Evolutionary conservation across 2,113 vertebrate genomes (phyloP).

Genomic region (Diadophis punctatus): DNA sequence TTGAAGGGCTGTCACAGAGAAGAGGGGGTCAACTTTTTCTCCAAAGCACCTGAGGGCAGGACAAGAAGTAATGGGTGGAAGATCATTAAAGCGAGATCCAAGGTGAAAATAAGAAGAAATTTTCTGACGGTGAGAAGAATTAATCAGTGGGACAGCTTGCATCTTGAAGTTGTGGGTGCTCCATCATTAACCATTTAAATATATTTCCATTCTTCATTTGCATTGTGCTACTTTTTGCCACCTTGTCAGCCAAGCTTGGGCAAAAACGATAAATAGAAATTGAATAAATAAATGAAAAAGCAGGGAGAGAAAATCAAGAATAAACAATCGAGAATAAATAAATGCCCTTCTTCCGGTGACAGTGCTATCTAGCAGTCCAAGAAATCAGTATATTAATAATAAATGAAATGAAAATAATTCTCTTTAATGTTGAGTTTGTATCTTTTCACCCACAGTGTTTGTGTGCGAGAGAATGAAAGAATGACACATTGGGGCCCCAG

Average conservation of each 20-base stretch:
- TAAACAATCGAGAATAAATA: background rate
- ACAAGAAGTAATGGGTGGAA: background rate
- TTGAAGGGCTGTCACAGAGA: no score
- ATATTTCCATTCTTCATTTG: background rate
- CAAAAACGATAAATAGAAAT: background rate
- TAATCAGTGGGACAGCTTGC: background rate
- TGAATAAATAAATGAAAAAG: background rate
- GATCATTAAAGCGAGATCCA: background rate
- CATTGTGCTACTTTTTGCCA: background rate
- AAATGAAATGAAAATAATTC: background rate
- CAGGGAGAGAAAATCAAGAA: background rate
- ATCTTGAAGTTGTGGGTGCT: background rate
- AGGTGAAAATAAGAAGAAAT: background rate
- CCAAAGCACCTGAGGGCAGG: no score
- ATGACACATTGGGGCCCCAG: slow-evolving; percentile 13
- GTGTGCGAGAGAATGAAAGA: slow-evolving; percentile 15
- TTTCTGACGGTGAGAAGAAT: background rate
- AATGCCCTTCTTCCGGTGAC: background rate
- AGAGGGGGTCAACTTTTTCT: no score
- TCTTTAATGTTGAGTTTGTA: background rate
- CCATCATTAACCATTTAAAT: background rate
- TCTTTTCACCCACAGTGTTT: background rate
- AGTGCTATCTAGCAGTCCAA: background rate
- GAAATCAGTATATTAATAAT: background rate
- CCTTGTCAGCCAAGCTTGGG: background rate